Evolutionary conservation across 1,140 invertebrate species (phyloP).

Genomic region (Armadillidium nasatum): DNA sequence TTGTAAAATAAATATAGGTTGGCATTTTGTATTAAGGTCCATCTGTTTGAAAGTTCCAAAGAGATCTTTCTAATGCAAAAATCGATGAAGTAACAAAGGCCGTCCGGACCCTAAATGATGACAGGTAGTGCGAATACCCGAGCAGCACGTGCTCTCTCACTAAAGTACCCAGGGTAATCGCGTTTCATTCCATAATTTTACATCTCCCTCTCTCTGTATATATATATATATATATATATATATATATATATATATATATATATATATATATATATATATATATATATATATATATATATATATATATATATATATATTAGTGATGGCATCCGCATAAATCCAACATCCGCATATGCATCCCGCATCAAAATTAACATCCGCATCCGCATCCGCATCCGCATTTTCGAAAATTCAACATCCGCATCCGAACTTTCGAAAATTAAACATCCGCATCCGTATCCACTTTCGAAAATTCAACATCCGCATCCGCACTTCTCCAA

Average conservation of each 20-base stretch:
- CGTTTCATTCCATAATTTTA: not conserved
- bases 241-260: not conserved
- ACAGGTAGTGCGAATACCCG: not conserved
- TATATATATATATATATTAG: too few species aligned
- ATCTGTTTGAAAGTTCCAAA: not conserved
- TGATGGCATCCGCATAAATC: too few species aligned
- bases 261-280: not conserved
- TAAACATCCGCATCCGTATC: too few species aligned
- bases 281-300: too few species aligned
- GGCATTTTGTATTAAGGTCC: not conserved
- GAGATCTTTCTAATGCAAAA: not conserved
- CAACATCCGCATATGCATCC: too few species aligned
- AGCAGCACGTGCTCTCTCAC: not conserved
- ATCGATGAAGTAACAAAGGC: not conserved
- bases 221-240: constrained; percentile 8
- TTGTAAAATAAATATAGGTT: constrained; percentile 7
- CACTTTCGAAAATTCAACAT: too few species aligned
- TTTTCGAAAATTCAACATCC: too few species aligned
- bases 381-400: too few species aligned
- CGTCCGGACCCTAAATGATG: not conserved
- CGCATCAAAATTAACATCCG: too few species aligned
- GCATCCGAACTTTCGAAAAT: too few species aligned
- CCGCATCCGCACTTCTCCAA: too few species aligned
- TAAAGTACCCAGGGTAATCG: not conserved
- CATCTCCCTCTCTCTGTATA: not conserved